These are phyloP conservation scores for Hydrophis major DNA, from an alignment of 2,797 vertebrate species.

Conservation along the genomic window DNA sequence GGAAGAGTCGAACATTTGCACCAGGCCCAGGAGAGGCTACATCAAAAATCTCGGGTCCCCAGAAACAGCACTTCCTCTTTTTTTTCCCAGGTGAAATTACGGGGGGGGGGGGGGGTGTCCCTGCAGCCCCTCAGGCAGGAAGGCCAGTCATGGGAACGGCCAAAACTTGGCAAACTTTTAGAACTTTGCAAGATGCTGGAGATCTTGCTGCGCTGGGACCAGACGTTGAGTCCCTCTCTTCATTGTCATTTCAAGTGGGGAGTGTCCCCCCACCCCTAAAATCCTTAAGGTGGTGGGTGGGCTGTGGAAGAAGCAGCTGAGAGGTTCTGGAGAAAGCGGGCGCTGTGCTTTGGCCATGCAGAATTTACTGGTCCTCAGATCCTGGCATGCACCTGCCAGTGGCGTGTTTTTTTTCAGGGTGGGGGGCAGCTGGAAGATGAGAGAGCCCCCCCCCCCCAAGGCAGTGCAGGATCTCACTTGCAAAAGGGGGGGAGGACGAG, in stretches of 20 bases:
- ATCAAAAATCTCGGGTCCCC: not conserved
- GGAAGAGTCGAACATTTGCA: conserved; percentile 31
- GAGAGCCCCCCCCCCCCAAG: not conserved
- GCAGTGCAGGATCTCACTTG: too few species aligned
- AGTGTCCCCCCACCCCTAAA: not conserved
- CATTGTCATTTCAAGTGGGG: too few species aligned
- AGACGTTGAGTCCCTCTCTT: too few species aligned
- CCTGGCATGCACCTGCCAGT: not conserved
- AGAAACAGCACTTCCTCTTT: conserved; percentile 70
- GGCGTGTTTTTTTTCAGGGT: not conserved
- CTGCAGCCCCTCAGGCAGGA: not conserved
- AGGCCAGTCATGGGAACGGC: not conserved
- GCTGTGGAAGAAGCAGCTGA: not conserved
- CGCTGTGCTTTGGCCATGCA: not conserved
- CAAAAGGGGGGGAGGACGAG: not conserved
- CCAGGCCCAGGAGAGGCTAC: not conserved
- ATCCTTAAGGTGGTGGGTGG: not conserved
- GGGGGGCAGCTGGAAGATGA: not conserved
- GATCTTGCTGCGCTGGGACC: not conserved
- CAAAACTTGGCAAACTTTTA: too few species aligned
- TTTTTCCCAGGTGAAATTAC: not conserved
- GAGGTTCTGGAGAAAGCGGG: not conserved
- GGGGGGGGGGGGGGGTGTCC: not conserved
- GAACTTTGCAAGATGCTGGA: not conserved
- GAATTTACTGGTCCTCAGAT: not conserved